phyloP scores from a whole-genome alignment of 2,113 vertebrate genomes.

The Sterrhoptilus dennistouni region DNA sequence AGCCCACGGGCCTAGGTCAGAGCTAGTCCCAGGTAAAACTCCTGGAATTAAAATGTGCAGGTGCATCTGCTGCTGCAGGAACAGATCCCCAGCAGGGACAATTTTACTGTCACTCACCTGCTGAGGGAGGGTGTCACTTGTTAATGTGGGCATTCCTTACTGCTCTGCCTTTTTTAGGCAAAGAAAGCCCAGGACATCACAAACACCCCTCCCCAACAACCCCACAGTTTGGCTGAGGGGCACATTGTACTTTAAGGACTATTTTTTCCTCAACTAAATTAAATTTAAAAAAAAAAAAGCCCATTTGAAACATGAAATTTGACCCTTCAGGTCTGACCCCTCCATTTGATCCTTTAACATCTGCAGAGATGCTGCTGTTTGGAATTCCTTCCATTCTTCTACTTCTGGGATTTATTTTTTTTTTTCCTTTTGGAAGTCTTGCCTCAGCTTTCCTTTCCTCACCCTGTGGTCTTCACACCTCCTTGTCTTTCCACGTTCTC shows the following conservation, averaged over 20 bases:
- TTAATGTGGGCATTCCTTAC: not conserved
- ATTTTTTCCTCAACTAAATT: not conserved
- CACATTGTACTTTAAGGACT: not conserved
- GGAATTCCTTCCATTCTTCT: not conserved
- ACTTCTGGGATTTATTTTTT: not conserved
- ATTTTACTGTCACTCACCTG: not conserved
- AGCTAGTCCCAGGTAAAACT: not conserved
- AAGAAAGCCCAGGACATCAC: not conserved
- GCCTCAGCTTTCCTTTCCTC: not conserved
- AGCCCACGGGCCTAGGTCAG: not conserved
- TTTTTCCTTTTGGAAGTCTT: not conserved
- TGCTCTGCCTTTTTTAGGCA: not conserved
- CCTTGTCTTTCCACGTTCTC: not conserved
- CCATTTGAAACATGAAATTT: not conserved
- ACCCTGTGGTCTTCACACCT: not conserved
- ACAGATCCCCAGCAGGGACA: not conserved
- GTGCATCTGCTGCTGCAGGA: not conserved
- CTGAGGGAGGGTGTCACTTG: not conserved
- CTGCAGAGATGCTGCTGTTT: not conserved
- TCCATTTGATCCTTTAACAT: not conserved
- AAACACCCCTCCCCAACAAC: not conserved
- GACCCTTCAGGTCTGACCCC: not conserved
- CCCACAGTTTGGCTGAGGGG: not conserved
- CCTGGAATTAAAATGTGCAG: not conserved
- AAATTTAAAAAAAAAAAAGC: not conserved